phyloP scores from a whole-genome alignment of 2,113 vertebrate species.

The Halcyon malimbica region DNA sequence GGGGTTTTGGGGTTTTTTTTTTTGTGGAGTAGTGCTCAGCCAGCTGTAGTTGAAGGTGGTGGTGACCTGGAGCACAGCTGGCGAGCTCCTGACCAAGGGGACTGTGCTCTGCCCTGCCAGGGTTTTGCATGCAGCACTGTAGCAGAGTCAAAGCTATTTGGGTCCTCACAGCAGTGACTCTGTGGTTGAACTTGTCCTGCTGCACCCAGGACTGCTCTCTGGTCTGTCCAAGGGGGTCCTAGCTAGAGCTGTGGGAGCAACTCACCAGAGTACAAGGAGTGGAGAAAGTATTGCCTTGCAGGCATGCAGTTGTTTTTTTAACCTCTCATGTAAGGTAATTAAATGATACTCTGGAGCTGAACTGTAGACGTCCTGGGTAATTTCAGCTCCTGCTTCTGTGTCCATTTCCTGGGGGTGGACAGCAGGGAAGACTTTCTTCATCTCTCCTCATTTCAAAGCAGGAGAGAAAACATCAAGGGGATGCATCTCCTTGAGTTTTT shows the following conservation, averaged over 20 bases:
- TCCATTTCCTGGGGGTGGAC: background rate
- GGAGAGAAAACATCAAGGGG: background rate
- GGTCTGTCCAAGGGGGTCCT: rapidly evolving
- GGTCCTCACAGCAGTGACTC: background rate
- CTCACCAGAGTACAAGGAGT: rapidly evolving
- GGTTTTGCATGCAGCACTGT: background rate
- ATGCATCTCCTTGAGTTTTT: background rate
- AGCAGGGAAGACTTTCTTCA: background rate
- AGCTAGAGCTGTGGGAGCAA: background rate
- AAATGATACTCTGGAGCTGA: background rate
- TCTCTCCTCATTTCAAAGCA: background rate
- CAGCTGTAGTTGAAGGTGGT: background rate
- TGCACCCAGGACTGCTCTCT: background rate
- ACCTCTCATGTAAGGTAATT: rapidly evolving
- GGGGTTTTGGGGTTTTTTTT: background rate
- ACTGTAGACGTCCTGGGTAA: background rate
- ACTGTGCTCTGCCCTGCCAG: background rate
- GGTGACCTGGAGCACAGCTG: background rate
- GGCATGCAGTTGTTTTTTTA: background rate
- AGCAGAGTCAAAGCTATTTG: rapidly evolving
- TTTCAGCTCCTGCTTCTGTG: background rate
- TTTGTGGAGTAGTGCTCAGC: background rate
- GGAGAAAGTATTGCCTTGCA: background rate
- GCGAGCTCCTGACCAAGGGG: background rate
- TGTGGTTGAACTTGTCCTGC: no score